Conservation (phyloP, 2,888 invertebrate genomes). For the Aproaerema taeniolella region DNA sequence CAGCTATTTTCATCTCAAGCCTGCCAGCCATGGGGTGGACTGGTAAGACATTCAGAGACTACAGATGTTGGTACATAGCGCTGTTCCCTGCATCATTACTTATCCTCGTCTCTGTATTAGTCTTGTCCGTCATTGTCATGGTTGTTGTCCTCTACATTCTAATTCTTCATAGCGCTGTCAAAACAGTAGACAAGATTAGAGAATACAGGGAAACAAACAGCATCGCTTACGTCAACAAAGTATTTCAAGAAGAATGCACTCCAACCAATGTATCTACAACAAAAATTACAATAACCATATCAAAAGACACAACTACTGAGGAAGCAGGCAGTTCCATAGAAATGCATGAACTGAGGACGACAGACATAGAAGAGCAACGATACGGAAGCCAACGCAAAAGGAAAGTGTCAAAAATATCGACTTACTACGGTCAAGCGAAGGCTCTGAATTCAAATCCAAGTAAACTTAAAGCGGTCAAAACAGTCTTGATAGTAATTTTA, state of each 20-base stretch:
- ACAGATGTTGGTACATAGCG: constrained; percentile 76
- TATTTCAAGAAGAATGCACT: constrained; percentile 36
- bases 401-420: constrained; percentile 26
- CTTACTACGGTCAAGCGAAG: constrained; percentile 26
- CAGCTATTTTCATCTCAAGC: constrained; percentile 45
- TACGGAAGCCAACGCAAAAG: constrained; percentile 18
- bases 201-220: constrained; percentile 42
- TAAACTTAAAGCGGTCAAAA: constrained; percentile 77
- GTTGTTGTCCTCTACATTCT: constrained; percentile 68
- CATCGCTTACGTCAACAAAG: constrained; percentile 38
- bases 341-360: constrained; percentile 25
- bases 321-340: constrained; percentile 20
- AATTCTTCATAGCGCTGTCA: constrained; percentile 72
- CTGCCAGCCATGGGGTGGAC: constrained; percentile 52
- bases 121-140: constrained; percentile 55
- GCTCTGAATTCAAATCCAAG: constrained; percentile 42
- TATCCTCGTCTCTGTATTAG: constrained; percentile 62
- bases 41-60: constrained; percentile 66
- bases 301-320: constrained; percentile 28
- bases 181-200: constrained; percentile 65
- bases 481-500: constrained; percentile 74
- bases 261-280: constrained; percentile 25
- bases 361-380: constrained; percentile 21
- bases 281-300: constrained; percentile 32
- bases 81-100: constrained; percentile 72